Evolutionary conservation across 2,797 vertebrate species (phyloP).

Genomic region (Onychomys arenicola): DNA sequence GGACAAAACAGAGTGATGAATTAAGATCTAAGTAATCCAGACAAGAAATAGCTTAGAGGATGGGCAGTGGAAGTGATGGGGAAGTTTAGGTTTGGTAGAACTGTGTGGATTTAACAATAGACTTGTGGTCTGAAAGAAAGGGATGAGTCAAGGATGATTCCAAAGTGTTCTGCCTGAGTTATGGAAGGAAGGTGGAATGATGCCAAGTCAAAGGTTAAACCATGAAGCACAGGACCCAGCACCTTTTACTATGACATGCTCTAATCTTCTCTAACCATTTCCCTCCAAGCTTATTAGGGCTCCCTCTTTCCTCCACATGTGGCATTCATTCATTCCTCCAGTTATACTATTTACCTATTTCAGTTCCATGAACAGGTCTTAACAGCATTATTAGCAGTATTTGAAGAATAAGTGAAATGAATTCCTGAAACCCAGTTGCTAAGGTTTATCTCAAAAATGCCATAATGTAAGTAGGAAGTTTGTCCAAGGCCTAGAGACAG

Average conservation of each 20-base stretch:
- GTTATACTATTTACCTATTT: background rate
- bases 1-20: background rate
- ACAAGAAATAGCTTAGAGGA: background rate
- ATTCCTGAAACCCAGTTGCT: background rate
- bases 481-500: background rate
- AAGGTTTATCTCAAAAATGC: background rate
- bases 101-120: background rate
- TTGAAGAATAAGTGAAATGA: background rate
- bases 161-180: background rate
- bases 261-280: background rate
- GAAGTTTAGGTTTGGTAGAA: background rate
- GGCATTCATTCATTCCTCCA: background rate
- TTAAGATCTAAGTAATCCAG: background rate
- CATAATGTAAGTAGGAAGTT: background rate
- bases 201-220: background rate
- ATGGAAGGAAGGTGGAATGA: background rate
- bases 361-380: background rate
- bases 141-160: constrained; percentile 28
- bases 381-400: background rate
- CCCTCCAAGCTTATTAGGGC: background rate
- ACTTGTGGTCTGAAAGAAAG: background rate
- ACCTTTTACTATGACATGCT: background rate
- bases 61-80: background rate
- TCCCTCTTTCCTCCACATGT: background rate
- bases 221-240: background rate